A percentile compares a stretch with the other conserved stretches of the same genome.
These are phyloP conservation scores for Ephestia elutella DNA, from an alignment of 1,140 invertebrate species.

Conservation along the genomic window DNA sequence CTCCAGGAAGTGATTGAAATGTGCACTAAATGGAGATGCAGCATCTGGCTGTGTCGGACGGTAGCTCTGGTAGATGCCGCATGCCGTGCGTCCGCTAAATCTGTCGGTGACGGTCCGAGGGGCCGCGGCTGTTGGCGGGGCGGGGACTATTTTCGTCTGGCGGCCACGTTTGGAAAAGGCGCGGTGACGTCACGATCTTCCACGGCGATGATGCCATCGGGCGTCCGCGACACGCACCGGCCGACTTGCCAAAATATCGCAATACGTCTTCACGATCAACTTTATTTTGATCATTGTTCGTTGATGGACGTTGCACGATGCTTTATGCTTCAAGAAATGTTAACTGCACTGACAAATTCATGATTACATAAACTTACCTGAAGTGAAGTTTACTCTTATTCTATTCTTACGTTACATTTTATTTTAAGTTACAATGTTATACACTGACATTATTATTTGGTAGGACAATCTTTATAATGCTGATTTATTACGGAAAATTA, in stretches of 20 bases:
- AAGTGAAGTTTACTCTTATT: no score
- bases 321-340: not conserved
- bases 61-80: constrained; percentile 28
- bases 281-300: constrained; percentile 69
- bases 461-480: no score
- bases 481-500: no score
- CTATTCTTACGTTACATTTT: no score
- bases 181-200: constrained; percentile 69
- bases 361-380: no score
- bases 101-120: constrained; percentile 65
- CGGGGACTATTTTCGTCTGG: constrained; percentile 73
- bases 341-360: not conserved
- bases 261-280: constrained; percentile 52
- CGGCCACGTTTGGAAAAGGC: constrained; percentile 73
- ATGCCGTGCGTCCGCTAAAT: constrained; percentile 50
- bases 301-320: constrained; percentile 19
- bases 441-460: no score
- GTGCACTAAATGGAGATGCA: not conserved
- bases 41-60: constrained; percentile 2
- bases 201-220: constrained; percentile 70
- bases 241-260: constrained; percentile 70
- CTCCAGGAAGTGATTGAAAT: no score
- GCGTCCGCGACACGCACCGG: constrained; percentile 60
- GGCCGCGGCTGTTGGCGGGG: constrained; percentile 49
- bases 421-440: no score